Percentiles rank a stretch among this genome's conserved stretches.
Evolutionary conservation across 1,140 invertebrate species (phyloP).

Genomic region (Saccostrea glomerata): DNA sequence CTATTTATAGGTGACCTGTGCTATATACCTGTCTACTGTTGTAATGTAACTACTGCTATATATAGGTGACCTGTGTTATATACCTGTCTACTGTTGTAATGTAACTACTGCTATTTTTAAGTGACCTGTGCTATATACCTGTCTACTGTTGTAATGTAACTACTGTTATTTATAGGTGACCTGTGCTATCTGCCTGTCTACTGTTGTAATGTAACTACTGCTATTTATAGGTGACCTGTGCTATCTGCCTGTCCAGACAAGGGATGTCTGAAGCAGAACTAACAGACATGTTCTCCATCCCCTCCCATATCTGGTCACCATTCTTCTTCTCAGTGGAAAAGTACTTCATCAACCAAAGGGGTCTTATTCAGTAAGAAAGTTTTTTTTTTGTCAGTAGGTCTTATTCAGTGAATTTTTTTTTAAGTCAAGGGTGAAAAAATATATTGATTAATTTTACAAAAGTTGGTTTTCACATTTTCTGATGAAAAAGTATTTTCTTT

Average conservation of each 20-base stretch:
- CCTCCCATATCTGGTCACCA: constrained; percentile 70
- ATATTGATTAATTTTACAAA: too few relatives aligned
- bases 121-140: too few relatives aligned
- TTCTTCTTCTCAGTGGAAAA: constrained; percentile 72
- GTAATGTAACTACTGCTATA: too few relatives aligned
- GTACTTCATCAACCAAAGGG: constrained; percentile 65
- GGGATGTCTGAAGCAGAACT: constrained; percentile 70
- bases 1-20: constrained; percentile 64
- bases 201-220: background rate
- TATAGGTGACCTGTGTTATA: too few relatives aligned
- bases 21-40: constrained; percentile 58
- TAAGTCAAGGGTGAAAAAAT: too few relatives aligned
- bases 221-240: constrained; percentile 64
- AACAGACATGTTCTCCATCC: constrained; percentile 62
- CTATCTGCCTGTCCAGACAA: constrained; percentile 61
- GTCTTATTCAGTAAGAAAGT: constrained; percentile 64
- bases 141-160: too few relatives aligned
- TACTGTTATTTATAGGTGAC: too few relatives aligned
- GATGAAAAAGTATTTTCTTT: too few relatives aligned
- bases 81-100: constrained; percentile 39
- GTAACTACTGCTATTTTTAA: too few relatives aligned
- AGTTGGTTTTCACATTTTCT: too few relatives aligned
- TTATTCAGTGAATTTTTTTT: too few relatives aligned
- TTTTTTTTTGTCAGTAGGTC: background rate
- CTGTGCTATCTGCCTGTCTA: too few relatives aligned